Percentiles rank a stretch among this genome's conserved stretches.
Conservation (phyloP, 2,888 invertebrate genomes). For the Brachylomia viminalis region DNA sequence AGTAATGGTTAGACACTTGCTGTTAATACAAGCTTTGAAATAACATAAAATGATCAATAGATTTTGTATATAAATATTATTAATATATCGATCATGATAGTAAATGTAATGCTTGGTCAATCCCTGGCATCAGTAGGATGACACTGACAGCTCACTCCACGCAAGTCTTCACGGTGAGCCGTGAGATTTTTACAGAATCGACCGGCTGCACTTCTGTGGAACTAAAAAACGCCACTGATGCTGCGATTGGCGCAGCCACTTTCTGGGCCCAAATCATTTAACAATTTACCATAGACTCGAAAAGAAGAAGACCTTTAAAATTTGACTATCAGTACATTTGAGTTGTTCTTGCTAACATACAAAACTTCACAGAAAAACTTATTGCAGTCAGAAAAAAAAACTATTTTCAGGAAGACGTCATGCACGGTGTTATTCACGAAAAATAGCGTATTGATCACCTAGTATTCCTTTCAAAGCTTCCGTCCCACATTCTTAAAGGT, state of each 20-base stretch:
- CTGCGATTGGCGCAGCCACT: neutral
- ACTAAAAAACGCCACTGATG: neutral
- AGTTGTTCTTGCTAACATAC: neutral
- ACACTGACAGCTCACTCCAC: no score
- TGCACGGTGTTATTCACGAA: conserved; percentile 15
- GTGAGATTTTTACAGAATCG: no score
- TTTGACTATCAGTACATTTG: neutral
- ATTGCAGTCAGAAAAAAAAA: neutral
- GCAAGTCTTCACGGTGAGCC: no score
- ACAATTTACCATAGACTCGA: neutral
- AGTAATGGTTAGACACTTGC: no score
- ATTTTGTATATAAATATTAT: no score
- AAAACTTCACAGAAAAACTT: neutral
- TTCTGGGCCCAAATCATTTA: neutral
- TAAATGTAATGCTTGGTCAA: no score
- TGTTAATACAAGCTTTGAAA: no score
- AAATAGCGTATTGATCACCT: conserved; percentile 36
- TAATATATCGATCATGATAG: no score
- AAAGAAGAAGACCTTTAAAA: neutral
- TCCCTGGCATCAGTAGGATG: no score
- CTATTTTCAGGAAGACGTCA: neutral
- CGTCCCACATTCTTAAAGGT: conserved; percentile 58
- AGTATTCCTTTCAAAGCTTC: conserved; percentile 46
- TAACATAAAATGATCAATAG: no score
- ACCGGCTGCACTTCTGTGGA: neutral